phyloP scores from a whole-genome alignment of 2,797 vertebrate genomes.

The Rachycentron canadum region DNA sequence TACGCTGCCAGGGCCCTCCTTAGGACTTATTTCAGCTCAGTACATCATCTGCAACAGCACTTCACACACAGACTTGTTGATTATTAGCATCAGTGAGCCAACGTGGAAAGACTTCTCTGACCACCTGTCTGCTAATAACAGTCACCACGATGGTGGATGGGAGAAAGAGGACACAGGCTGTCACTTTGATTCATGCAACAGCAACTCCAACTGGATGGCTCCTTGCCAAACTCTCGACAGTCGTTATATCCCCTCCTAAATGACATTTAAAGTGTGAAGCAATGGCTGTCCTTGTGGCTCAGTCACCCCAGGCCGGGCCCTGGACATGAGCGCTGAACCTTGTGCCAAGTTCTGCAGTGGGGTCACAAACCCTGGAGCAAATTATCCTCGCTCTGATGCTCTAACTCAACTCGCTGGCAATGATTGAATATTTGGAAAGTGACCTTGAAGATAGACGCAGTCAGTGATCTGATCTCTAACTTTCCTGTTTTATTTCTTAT shows the following conservation, averaged over 20 bases:
- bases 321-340: constrained; percentile 57
- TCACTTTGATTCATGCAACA: constrained; percentile 82
- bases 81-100: constrained; percentile 68
- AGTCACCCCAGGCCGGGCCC: constrained; percentile 70
- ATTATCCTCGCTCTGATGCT: constrained; percentile 58
- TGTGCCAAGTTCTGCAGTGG: constrained; percentile 70
- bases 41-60: constrained; percentile 65
- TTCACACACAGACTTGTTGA: constrained; percentile 78
- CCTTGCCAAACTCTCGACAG: constrained; percentile 75
- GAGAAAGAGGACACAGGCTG: constrained; percentile 76
- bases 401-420: constrained; percentile 47
- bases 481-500: constrained; percentile 7
- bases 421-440: constrained; percentile 55
- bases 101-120: constrained; percentile 71
- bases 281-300: constrained; percentile 80
- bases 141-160: constrained; percentile 71
- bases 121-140: constrained; percentile 79
- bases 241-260: constrained; percentile 78
- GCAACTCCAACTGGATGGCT: constrained; percentile 69
- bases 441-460: constrained; percentile 67
- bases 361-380: constrained; percentile 68
- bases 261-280: constrained; percentile 83
- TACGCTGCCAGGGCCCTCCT: constrained; percentile 65
- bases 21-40: constrained; percentile 73
- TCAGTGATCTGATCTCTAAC: constrained; percentile 44